These are phyloP conservation scores for Eretmocerus hayati DNA, from an alignment of 2,888 invertebrate genomes.

Conservation along the genomic window DNA sequence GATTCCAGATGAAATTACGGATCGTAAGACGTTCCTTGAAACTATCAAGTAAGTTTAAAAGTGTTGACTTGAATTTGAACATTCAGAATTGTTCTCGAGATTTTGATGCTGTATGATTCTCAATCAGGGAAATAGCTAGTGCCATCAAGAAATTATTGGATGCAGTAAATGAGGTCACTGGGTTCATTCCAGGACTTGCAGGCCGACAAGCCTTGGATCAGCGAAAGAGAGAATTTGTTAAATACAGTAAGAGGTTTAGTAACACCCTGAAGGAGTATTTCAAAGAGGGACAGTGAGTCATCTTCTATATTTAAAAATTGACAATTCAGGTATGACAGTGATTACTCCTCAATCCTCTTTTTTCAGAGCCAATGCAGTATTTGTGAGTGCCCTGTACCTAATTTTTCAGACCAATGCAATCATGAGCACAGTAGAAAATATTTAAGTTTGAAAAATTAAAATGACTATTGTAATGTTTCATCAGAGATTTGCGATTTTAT, in stretches of 20 bases:
- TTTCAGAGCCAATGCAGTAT: slow-evolving; percentile 89
- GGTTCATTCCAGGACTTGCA: slow-evolving; percentile 79
- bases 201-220: slow-evolving; percentile 93
- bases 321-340: too few relatives aligned
- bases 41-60: slow-evolving; percentile 94
- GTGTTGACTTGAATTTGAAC: too few relatives aligned
- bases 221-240: slow-evolving; percentile 95
- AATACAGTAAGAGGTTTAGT: slow-evolving; percentile 96
- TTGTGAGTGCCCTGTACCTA: slow-evolving; percentile 93
- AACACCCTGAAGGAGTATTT: slow-evolving; percentile 98
- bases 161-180: slow-evolving; percentile 91
- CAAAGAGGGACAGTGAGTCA: slow-evolving; percentile 94
- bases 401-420: slow-evolving; percentile 98
- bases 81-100: too few relatives aligned
- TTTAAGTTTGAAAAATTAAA: slow-evolving; percentile 63
- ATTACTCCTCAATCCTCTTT: slow-evolving; percentile 29
- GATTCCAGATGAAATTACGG: too few relatives aligned
- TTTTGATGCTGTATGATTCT: slow-evolving; percentile 12
- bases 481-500: slow-evolving; percentile 22
- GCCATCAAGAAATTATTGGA: slow-evolving; percentile 95
- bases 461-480: slow-evolving; percentile 21
- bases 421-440: slow-evolving; percentile 90
- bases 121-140: slow-evolving; percentile 86
- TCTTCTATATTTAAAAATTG: neutral
- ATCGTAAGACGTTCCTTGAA: slow-evolving; percentile 95